These are phyloP conservation scores for Drosophila buzzatii DNA, from an alignment of 2,888 invertebrate species.

Conservation along the genomic window DNA sequence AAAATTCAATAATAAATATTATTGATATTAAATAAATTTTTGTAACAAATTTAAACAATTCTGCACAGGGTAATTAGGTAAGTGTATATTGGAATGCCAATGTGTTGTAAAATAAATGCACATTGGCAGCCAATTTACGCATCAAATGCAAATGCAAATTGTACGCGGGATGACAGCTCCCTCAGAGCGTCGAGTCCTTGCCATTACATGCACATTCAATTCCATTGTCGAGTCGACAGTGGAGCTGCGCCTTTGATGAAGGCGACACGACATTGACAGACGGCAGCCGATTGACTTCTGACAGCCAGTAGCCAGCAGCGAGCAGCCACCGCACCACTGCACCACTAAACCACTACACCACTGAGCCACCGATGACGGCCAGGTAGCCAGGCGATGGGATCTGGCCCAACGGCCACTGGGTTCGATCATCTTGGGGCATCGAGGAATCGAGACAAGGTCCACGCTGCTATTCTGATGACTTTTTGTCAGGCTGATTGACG, in stretches of 20 bases:
- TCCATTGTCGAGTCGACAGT: constrained; percentile 67
- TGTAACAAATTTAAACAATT: too few species aligned
- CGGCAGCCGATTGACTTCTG: constrained; percentile 80
- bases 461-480: constrained; percentile 80
- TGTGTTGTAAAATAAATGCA: background rate
- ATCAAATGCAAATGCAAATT: constrained; percentile 74
- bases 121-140: constrained; percentile 66
- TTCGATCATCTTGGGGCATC: constrained; percentile 42
- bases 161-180: constrained; percentile 29
- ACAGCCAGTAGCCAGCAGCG: constrained; percentile 50
- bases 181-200: constrained; percentile 46
- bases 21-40: too few species aligned
- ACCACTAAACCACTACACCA: constrained; percentile 1
- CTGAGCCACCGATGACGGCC: constrained; percentile 2
- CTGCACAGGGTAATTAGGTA: too few species aligned
- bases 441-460: constrained; percentile 30
- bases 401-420: constrained; percentile 21
- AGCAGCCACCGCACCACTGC: constrained; percentile 8
- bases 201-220: constrained; percentile 48
- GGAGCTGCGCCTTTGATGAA: constrained; percentile 72
- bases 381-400: constrained; percentile 16
- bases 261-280: constrained; percentile 80
- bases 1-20: too few species aligned
- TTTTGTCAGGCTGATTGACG: constrained; percentile 84
- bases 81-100: background rate